Evolutionary conservation across 37 sponge, comb jelly and placozoan genomes (phyloP), one percentile per base, ranked within the genome.

Genomic region (Dysidea cf. avara): DNA sequence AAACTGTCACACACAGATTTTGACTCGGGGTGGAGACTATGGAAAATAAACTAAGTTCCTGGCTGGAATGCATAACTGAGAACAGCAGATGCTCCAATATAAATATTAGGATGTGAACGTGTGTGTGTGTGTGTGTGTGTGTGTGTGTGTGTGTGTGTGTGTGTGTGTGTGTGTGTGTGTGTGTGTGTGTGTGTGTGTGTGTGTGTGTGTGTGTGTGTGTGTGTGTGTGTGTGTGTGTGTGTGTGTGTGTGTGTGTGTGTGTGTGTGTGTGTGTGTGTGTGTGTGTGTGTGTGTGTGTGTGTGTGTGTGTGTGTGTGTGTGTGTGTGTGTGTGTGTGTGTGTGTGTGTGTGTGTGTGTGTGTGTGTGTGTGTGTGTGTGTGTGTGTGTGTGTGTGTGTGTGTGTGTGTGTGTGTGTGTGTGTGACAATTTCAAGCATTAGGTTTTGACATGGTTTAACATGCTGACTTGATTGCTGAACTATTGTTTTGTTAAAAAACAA

Each of bases 111-210:
- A 57, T 11, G 14, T 35, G 26, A 21, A 22, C 26, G 34, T 2
- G 37, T 57, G 43, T 58, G 39, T 21, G 11, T 25, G 2, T 76
- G 7, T 52, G 38, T 33, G 54, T 2, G 33, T 30, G n/a, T n/a
- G n/a, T n/a, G n/a, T n/a, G n/a, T n/a, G n/a, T n/a, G n/a, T n/a
- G n/a, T n/a, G 55, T 32, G 24, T 52, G 54, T 53, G 24, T 34
- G 20, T 14, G 77, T 64, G 49, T 59, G 34, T 37, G 7, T 33
- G 17, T 37, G 13, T 43, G 33, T 22, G 11, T 38, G 28, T 59
- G 49, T 72, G n/a, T 58, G 51, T 61, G 75, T 74, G 35, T 74
- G 64, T 51, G 40, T 29, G 48, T 53, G 56, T 70, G 56, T 53
- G 40, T 5, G 28, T 70, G 31, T 50, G 48, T 29, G 56, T 13